A percentile compares a stretch with the other conserved stretches of the same genome.
phyloP scores from a whole-genome alignment of 2,113 vertebrate genomes.

The Suncus etruscus region DNA sequence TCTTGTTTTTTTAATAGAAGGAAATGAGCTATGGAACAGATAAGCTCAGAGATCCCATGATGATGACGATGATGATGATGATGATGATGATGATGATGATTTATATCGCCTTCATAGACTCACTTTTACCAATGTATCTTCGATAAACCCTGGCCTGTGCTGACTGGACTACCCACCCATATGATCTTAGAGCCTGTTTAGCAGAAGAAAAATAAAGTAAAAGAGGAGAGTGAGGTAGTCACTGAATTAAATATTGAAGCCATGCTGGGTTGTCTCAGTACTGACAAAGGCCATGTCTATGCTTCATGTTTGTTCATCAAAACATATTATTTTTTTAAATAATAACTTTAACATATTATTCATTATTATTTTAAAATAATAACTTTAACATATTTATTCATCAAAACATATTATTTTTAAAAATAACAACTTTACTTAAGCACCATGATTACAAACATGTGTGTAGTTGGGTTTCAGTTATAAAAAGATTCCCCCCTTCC shows the following conservation, averaged over 20 bases:
- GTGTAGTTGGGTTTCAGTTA: no score
- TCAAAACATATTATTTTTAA: neutral
- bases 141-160: no score
- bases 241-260: neutral
- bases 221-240: neutral
- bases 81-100: no score
- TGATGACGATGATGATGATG: no score
- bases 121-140: neutral
- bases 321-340: no score
- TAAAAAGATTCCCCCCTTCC: no score
- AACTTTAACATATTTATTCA: neutral
- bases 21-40: neutral
- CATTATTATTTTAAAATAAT: no score
- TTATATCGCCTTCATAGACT: no score
- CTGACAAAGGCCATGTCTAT: neutral
- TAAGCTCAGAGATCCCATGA: neutral
- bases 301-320: neutral
- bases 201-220: neutral
- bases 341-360: no score
- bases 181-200: neutral
- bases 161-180: fast-evolving
- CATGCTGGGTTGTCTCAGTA: no score
- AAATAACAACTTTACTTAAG: no score
- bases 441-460: no score
- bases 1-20: neutral